phyloP scores from a whole-genome alignment of 2,797 vertebrate genomes.

The Pangasius larnaudii region DNA sequence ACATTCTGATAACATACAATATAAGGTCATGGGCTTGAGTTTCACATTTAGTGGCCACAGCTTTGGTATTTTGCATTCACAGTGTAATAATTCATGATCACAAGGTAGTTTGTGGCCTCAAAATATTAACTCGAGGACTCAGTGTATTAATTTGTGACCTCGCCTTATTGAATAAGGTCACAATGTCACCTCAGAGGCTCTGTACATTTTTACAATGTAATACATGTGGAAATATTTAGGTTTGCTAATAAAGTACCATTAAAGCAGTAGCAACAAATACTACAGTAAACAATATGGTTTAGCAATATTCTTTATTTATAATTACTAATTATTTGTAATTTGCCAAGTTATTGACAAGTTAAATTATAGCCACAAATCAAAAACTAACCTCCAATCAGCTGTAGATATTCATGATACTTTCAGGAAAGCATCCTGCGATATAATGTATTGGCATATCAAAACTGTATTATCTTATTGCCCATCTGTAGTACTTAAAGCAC shows the following conservation, averaged over 20 bases:
- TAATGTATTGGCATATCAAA: background rate
- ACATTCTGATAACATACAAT: background rate
- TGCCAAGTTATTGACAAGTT: too few species aligned
- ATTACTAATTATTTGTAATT: slow-evolving; percentile 6
- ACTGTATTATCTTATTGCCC: background rate
- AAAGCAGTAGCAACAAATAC: background rate
- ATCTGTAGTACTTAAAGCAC: background rate
- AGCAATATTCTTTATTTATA: background rate
- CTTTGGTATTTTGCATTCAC: background rate
- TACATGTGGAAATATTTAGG: background rate
- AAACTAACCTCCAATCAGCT: background rate
- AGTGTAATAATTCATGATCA: background rate
- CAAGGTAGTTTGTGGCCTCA: background rate
- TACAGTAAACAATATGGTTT: background rate
- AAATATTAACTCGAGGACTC: background rate
- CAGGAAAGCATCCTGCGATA: background rate
- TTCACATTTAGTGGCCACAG: background rate
- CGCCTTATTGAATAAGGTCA: background rate
- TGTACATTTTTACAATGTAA: background rate
- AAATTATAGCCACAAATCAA: background rate
- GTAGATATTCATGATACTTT: background rate
- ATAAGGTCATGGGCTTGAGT: background rate
- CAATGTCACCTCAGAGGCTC: background rate
- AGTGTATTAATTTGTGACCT: background rate
- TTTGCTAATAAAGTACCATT: background rate